Base-by-base conservation (phyloP, 2,888 invertebrate genomes). In the Tenthredo amoena region DNA sequence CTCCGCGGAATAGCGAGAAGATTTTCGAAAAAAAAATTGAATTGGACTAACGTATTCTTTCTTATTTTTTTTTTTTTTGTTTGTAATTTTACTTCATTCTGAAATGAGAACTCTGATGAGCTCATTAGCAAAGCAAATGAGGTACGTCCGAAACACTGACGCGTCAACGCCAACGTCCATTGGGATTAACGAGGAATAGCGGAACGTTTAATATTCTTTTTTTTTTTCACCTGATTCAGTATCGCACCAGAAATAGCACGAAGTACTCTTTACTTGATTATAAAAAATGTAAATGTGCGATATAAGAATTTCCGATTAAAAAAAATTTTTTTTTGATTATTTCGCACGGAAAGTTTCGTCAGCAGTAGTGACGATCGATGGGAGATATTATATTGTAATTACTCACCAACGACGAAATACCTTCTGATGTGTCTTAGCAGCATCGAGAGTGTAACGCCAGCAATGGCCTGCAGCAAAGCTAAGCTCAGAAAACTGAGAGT, bases 391-490 rank as follows among this genome's bases (percentile, higher is more conserved):
- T 58, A 21, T n/a, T 58, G 21, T 0, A 62, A 62, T 43, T 15
- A 88, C 90, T 94, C 93, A 96, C 96, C 95, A 72, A 97, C 96
- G 34, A 97, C 96, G 72, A 97, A 96, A 86, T 96, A 96, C 71
- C 97, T 94, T 87, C 96, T 95, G 47, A 96, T 96, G 84, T 97
- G 96, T 82, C 97, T 95, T 34, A 97, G 94, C 1, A 97, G 94
- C 96, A 98, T 97, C 90, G 97, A 97, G 7, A 97, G 94, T 0
- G 97, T 97, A 86, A 96, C 96, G 0, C 97, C 97, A 0, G 97
- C 97, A 0, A 97, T 94, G 2, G 96, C 95, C 92, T 97, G 97
- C 87, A 97, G 94, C 18, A 96, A 94, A 0, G 97, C 97, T 91
- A 97, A 96, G 81, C 97, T 96, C 62, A 96, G 94, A 62, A 97